Base-by-base conservation (phyloP, 2,797 vertebrate genomes). In the Austrolebias charrua region DNA sequence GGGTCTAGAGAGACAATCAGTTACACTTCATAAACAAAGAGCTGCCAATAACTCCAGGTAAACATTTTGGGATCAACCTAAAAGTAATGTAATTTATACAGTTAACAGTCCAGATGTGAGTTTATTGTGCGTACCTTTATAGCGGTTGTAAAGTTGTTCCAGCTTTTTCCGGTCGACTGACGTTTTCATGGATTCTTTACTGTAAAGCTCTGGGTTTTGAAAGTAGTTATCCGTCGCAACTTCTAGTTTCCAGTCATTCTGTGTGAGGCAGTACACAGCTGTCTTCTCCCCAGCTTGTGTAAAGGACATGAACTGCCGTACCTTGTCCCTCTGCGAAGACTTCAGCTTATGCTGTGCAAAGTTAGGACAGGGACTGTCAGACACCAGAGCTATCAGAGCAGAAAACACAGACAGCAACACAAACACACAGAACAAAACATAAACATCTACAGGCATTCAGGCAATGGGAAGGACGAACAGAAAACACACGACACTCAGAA, bases 301-400 rank as follows among this genome's bases (percentile, higher is more conserved):
- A 90, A 98, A 96, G 83, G 95, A 95, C 97, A 98, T 95, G 89
- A 98, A 97, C 95, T 98, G 95, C 83, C 94, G 95, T 80, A 96
- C 95, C 92, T 97, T 97, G 94, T 97, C 96, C 94, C 95, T 96
- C 95, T 96, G 96, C 80, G 96, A 95, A 69, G 97, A 96, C 87
- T 98, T 98, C 86, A 96, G 94, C 80, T 98, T 96, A 92, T 96
- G 95, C 95, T 98, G 94, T 82, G 88, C 84, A 87, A 92, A 91
- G 84, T 95, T 92, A 94, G 94, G 93, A 87, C 90, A 95, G 48
- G 89, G 89, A 50, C 74, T 79, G 81, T 93, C 90, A 91, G 89
- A 82, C 72, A 84, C 82, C 1, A 83, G 86, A 5, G 71, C 38
- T 5, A 85, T 80, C 83, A 91, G 72, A 57, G 64, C 72, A 13